A percentile compares a stretch with the other conserved stretches of the same genome.
Evolutionary conservation across 2,113 vertebrate species (phyloP).

Genomic region (Dasyornis broadbenti): DNA sequence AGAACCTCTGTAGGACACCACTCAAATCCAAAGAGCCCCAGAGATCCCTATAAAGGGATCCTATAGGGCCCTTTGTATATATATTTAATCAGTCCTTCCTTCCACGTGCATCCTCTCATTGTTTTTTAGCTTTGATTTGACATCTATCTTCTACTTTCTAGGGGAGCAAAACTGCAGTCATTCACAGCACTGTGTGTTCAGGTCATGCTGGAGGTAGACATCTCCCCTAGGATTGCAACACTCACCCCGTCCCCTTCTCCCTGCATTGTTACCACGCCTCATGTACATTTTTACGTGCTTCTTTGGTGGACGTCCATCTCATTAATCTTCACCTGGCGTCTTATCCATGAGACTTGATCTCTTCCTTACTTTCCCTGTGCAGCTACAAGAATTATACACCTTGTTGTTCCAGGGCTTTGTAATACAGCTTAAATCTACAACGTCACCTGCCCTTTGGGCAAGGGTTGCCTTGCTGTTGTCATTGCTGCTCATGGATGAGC

Average conservation of each 20-base stretch:
- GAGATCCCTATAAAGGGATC: neutral
- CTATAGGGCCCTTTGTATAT: neutral
- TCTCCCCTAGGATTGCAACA: neutral
- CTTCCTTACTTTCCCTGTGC: neutral
- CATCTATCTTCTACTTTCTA: neutral
- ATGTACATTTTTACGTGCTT: neutral
- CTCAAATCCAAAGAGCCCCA: neutral
- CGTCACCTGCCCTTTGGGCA: rapidly evolving
- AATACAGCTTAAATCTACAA: neutral
- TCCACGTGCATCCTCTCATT: rapidly evolving
- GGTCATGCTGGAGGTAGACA: neutral
- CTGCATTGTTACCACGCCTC: neutral
- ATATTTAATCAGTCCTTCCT: neutral
- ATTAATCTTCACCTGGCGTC: neutral
- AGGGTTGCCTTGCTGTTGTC: neutral
- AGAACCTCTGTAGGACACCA: neutral
- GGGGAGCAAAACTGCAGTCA: neutral
- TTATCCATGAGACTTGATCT: neutral
- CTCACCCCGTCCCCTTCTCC: neutral
- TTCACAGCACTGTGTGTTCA: neutral
- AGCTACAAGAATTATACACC: neutral
- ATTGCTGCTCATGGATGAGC: neutral
- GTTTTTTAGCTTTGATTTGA: neutral
- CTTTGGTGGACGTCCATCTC: neutral
- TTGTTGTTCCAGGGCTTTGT: neutral